Percentiles rank a stretch among this genome's conserved stretches.
Evolutionary conservation across 1,140 invertebrate genomes (phyloP).

Genomic region (Anastatus disparis): DNA sequence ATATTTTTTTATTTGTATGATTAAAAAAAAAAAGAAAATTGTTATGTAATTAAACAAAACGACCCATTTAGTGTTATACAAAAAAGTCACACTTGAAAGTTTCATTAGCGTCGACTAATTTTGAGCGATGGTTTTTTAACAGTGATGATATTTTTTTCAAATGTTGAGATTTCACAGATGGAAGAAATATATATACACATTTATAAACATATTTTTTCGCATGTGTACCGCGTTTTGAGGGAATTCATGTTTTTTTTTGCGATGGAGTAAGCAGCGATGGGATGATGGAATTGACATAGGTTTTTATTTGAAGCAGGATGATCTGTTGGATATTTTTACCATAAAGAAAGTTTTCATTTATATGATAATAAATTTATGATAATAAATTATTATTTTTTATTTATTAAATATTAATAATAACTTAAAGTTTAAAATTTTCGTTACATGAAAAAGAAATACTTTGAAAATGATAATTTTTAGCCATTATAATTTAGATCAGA

Average conservation of each 20-base stretch:
- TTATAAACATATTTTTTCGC: conserved; percentile 13
- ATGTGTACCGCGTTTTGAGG: neutral
- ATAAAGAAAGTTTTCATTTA: too few species aligned
- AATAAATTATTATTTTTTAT: too few species aligned
- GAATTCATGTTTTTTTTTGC: too few species aligned
- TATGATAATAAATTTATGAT: too few species aligned
- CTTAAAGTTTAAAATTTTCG: too few species aligned
- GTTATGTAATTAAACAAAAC: too few species aligned
- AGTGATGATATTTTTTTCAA: conserved; percentile 13
- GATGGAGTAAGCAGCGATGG: conserved; percentile 29
- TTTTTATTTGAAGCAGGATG: conserved; percentile 5
- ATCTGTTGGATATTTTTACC: too few species aligned
- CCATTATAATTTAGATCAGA: too few species aligned
- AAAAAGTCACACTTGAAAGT: conserved; percentile 15
- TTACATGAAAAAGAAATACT: too few species aligned
- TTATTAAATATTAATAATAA: too few species aligned
- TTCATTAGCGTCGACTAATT: conserved; percentile 23
- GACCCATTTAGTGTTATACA: conserved; percentile 24
- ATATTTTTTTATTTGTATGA: neutral
- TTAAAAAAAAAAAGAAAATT: neutral
- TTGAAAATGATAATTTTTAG: too few species aligned
- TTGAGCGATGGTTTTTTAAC: conserved; percentile 5
- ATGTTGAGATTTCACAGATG: too few species aligned
- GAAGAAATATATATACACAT: conserved; percentile 25
- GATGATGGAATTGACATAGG: neutral